These are phyloP conservation scores for Eidolon dupreanum DNA, from an alignment of 2,797 vertebrate species.

Conservation along the genomic window DNA sequence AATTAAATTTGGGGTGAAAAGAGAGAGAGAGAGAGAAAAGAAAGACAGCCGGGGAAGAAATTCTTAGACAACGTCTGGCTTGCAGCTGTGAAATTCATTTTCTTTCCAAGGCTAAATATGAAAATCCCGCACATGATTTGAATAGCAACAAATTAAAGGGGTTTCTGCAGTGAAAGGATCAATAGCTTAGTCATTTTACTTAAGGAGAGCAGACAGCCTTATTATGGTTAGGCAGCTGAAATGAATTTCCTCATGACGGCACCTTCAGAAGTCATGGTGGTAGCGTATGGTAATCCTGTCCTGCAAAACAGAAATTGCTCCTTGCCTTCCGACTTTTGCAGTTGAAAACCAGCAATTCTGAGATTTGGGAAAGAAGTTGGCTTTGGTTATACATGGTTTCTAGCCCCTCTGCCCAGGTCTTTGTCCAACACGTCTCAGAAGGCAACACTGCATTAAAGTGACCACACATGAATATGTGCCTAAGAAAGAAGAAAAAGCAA, in stretches of 20 bases:
- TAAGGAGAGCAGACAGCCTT: constrained; percentile 82
- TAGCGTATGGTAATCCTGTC: constrained; percentile 73
- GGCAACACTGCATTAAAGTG: constrained; percentile 79
- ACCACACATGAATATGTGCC: constrained; percentile 85
- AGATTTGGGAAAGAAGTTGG: constrained; percentile 82
- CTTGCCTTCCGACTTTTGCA: constrained; percentile 74
- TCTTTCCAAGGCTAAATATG: constrained; percentile 72
- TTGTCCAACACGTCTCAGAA: constrained; percentile 73
- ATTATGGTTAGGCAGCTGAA: constrained; percentile 78
- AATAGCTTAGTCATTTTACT: constrained; percentile 87
- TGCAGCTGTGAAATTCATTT: constrained; percentile 79
- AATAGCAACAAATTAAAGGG: constrained; percentile 76
- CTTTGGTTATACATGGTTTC: constrained; percentile 69
- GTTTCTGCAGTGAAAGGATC: constrained; percentile 82
- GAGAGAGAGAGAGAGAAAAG: constrained; percentile 58
- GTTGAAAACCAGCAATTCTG: constrained; percentile 77
- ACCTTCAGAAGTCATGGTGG: constrained; percentile 71
- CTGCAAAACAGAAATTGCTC: constrained; percentile 79
- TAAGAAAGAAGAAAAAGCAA: constrained; percentile 89
- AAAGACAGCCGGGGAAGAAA: constrained; percentile 79
- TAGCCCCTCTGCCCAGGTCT: constrained; percentile 73
- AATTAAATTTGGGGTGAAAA: constrained; percentile 71
- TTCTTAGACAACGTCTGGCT: constrained; percentile 85
- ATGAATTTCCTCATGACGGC: constrained; percentile 75
- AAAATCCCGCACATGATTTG: constrained; percentile 79